Evolutionary conservation across 2,797 vertebrate species (phyloP).

Genomic region (Podarcis siculus): DNA sequence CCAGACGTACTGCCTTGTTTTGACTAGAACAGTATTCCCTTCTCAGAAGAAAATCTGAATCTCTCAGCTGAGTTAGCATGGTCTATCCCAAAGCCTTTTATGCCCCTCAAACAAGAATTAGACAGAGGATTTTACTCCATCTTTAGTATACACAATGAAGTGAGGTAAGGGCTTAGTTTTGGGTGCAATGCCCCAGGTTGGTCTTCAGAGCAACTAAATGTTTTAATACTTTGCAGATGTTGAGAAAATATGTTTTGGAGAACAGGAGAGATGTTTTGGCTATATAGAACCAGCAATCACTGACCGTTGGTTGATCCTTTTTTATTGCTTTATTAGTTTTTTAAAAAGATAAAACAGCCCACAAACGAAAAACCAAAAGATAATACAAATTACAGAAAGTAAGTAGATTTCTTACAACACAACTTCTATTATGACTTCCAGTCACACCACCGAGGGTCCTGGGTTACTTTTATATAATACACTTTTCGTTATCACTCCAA

Average conservation of each 20-base stretch:
- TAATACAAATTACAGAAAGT: too few relatives aligned
- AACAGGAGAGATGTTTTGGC: neutral
- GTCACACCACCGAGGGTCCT: too few relatives aligned
- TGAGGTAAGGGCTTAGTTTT: neutral
- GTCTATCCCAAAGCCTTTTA: neutral
- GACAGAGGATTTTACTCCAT: neutral
- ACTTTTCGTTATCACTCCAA: too few relatives aligned
- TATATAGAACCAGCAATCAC: neutral
- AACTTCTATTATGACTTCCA: too few relatives aligned
- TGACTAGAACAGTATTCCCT: constrained; percentile 2
- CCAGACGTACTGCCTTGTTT: constrained; percentile 9
- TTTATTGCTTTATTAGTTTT: too few relatives aligned
- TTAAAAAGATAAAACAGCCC: too few relatives aligned
- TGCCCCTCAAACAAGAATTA: neutral
- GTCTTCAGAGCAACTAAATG: neutral
- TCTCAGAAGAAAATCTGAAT: constrained; percentile 7
- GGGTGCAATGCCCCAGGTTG: neutral
- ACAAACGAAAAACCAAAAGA: too few relatives aligned
- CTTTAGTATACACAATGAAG: neutral
- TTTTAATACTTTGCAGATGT: neutral
- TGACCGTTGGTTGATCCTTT: neutral
- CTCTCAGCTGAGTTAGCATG: neutral
- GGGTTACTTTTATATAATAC: too few relatives aligned
- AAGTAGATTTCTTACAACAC: too few relatives aligned
- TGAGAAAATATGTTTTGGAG: neutral